Conservation (phyloP, 2,888 invertebrate species). For the Tipula vernalis region DNA sequence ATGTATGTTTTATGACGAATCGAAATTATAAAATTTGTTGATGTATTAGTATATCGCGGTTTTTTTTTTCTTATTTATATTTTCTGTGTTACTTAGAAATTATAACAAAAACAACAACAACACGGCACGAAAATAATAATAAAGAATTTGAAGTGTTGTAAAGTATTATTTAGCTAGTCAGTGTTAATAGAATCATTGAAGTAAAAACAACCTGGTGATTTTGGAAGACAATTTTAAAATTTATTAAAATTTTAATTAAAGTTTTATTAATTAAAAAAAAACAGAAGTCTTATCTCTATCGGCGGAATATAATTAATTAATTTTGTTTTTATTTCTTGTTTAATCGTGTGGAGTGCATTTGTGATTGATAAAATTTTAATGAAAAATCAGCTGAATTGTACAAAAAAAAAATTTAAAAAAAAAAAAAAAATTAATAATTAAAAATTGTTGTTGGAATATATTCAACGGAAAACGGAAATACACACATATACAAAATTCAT, state of each 20-base stretch:
- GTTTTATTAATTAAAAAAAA: neutral
- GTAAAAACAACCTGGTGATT: conserved; percentile 25
- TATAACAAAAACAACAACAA: neutral
- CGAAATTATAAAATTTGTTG: neutral
- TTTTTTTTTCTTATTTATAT: conserved; percentile 11
- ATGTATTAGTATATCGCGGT: conserved; percentile 13
- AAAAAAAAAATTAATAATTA: neutral
- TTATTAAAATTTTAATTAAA: neutral
- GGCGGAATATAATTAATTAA: neutral
- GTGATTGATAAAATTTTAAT: neutral
- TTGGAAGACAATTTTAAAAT: neutral
- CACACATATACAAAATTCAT: neutral
- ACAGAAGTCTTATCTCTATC: neutral
- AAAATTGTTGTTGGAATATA: neutral
- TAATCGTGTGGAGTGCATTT: neutral
- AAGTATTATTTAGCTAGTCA: conserved; percentile 25
- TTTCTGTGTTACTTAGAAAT: conserved; percentile 29
- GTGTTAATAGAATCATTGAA: conserved; percentile 37
- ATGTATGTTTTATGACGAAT: neutral
- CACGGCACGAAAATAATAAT: neutral
- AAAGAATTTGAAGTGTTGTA: conserved; percentile 11
- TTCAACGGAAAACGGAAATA: neutral
- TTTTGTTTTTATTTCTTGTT: neutral
- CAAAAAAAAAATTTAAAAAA: neutral
- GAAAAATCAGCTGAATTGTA: neutral